phyloP scores from a whole-genome alignment of 2,113 vertebrate genomes.

The Daboia siamensis region DNA sequence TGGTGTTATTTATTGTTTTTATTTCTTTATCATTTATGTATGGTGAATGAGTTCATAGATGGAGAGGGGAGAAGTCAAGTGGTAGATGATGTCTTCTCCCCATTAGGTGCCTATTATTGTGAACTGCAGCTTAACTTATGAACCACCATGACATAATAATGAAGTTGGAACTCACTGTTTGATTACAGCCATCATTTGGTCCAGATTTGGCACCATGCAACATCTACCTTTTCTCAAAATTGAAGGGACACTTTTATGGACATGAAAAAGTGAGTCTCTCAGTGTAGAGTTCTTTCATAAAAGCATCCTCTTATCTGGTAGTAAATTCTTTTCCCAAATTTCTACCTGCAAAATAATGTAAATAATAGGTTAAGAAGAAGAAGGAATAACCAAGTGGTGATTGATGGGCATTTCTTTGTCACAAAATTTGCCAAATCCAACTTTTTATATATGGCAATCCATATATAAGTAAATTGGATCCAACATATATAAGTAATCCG shows the following conservation, averaged over 20 bases:
- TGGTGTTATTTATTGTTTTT: not conserved
- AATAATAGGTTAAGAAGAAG: not conserved
- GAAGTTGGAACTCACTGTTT: not conserved
- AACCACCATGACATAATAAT: not conserved
- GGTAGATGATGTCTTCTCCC: not conserved
- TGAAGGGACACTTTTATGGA: not conserved
- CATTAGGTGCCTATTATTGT: not conserved
- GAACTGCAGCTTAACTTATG: not conserved
- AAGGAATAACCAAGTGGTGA: not conserved
- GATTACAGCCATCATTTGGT: not conserved
- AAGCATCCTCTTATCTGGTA: not conserved
- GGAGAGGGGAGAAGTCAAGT: not conserved
- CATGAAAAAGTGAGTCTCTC: not conserved
- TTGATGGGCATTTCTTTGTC: not conserved
- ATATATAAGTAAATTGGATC: not conserved
- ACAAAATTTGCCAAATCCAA: not conserved
- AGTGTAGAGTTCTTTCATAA: not conserved
- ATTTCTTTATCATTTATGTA: not conserved
- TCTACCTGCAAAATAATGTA: not conserved
- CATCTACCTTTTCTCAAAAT: not conserved
- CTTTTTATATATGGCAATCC: not conserved
- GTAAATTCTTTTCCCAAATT: not conserved
- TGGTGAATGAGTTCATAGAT: not conserved
- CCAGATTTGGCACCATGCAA: not conserved
- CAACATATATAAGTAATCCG: not conserved